Percentiles rank a stretch among this genome's conserved stretches.
Conservation (phyloP, 2,113 vertebrate genomes). For the Gymnorhina tibicen region DNA sequence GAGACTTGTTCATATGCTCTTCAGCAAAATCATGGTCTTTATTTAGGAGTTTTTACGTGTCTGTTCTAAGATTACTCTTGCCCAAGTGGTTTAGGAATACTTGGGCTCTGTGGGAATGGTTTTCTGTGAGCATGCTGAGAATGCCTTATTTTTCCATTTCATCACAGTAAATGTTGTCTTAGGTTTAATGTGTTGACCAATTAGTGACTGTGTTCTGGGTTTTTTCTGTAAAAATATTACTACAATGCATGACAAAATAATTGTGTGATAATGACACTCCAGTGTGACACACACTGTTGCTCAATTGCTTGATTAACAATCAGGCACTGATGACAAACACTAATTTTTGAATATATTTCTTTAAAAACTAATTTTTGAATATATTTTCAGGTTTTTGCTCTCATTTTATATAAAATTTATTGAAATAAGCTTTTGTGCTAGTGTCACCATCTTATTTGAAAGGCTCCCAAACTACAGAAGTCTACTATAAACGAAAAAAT, state of each 20-base stretch:
- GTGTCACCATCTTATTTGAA: neutral
- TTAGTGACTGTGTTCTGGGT: neutral
- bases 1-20: neutral
- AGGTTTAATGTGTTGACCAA: neutral
- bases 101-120: neutral
- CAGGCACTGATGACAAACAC: neutral
- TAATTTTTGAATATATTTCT: neutral
- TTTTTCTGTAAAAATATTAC: conserved; percentile 11
- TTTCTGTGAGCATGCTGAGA: neutral
- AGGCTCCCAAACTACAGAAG: neutral
- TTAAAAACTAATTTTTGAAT: too few relatives aligned
- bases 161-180: neutral
- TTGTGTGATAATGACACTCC: neutral
- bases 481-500: neutral
- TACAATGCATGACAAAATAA: neutral
- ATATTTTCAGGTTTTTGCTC: neutral
- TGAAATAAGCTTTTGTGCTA: neutral
- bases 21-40: neutral
- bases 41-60: neutral
- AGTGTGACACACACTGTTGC: neutral
- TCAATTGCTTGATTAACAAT: neutral
- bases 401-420: neutral
- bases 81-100: conserved; percentile 1
- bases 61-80: conserved; percentile 29
- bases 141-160: conserved; percentile 36